A percentile compares a stretch with the other conserved stretches of the same genome.
phyloP scores from a whole-genome alignment of 1,140 invertebrate species.

The Polyergus mexicanus region DNA sequence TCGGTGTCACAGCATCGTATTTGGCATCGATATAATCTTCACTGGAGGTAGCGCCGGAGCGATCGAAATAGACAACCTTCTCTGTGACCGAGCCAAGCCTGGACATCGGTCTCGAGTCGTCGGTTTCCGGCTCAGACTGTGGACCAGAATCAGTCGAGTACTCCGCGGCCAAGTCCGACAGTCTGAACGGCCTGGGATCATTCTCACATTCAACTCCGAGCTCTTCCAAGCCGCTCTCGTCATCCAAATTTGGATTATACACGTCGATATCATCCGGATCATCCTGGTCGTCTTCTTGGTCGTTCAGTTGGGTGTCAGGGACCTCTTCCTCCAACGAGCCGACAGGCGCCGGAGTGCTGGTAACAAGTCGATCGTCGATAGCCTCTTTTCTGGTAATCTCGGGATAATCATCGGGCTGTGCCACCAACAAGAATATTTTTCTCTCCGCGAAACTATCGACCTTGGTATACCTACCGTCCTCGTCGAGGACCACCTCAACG shows the following conservation, averaged over 20 bases:
- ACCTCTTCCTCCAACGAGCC: neutral
- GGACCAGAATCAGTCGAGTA: conserved; percentile 85
- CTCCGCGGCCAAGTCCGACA: conserved; percentile 81
- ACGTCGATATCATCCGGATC: conserved; percentile 54
- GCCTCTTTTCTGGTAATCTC: conserved; percentile 84
- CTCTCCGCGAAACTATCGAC: conserved; percentile 88
- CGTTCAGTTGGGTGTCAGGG: neutral
- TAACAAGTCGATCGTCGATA: conserved; percentile 52
- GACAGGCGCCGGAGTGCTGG: conserved; percentile 23
- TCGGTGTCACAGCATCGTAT: conserved; percentile 70
- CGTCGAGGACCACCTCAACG: conserved; percentile 88
- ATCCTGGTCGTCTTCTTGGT: conserved; percentile 65
- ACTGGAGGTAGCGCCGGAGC: conserved; percentile 78
- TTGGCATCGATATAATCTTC: conserved; percentile 79
- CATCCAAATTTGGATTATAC: conserved; percentile 74
- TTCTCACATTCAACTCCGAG: conserved; percentile 72
- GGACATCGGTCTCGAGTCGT: conserved; percentile 83
- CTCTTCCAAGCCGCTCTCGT: conserved; percentile 75
- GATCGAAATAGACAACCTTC: conserved; percentile 75
- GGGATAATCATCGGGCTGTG: conserved; percentile 89
- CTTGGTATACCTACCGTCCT: conserved; percentile 87
- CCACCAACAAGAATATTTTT: conserved; percentile 89
- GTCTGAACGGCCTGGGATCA: conserved; percentile 78
- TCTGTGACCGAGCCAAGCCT: conserved; percentile 79
- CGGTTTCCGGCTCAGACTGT: conserved; percentile 83